Evolutionary conservation across 1,140 invertebrate species (phyloP).

Genomic region (Brevipalpus yothersi): DNA sequence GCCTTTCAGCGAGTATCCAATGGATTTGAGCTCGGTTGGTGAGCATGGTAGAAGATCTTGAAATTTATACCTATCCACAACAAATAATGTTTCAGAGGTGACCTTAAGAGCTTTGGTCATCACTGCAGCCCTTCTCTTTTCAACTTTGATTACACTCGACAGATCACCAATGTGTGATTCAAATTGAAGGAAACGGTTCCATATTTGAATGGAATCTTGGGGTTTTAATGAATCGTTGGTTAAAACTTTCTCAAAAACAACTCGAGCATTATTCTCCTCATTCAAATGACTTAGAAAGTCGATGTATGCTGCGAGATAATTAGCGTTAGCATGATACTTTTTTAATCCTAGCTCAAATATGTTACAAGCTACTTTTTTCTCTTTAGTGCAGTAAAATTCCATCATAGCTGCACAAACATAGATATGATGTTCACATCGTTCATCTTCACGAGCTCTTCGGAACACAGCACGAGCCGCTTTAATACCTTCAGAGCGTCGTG

Average conservation of each 20-base stretch:
- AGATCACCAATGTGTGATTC: slow-evolving; percentile 95
- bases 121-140: slow-evolving; percentile 66
- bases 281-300: slow-evolving; percentile 95
- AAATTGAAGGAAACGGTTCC: slow-evolving; percentile 94
- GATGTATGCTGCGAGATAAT: slow-evolving; percentile 84
- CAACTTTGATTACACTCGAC: slow-evolving; percentile 91
- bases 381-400: slow-evolving; percentile 99
- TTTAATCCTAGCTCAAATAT: slow-evolving; percentile 96
- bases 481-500: slow-evolving; percentile 83
- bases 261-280: slow-evolving; percentile 96
- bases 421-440: slow-evolving; percentile 60
- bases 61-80: slow-evolving; percentile 88
- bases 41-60: slow-evolving; percentile 77
- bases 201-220: slow-evolving; percentile 87
- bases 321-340: slow-evolving; percentile 75
- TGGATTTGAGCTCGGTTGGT: slow-evolving; percentile 46
- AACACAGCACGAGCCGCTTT: slow-evolving; percentile 83
- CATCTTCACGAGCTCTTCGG: slow-evolving; percentile 77
- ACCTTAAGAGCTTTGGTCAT: slow-evolving; percentile 47
- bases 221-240: slow-evolving; percentile 72
- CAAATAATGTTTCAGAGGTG: slow-evolving; percentile 54
- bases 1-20: slow-evolving; percentile 23
- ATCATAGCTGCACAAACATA: slow-evolving; percentile 89
- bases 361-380: slow-evolving; percentile 89
- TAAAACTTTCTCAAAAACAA: slow-evolving; percentile 84